Percentiles rank a stretch among this genome's conserved stretches.
phyloP scores from a whole-genome alignment of 2,888 invertebrate genomes.

The Beris morrisii region DNA sequence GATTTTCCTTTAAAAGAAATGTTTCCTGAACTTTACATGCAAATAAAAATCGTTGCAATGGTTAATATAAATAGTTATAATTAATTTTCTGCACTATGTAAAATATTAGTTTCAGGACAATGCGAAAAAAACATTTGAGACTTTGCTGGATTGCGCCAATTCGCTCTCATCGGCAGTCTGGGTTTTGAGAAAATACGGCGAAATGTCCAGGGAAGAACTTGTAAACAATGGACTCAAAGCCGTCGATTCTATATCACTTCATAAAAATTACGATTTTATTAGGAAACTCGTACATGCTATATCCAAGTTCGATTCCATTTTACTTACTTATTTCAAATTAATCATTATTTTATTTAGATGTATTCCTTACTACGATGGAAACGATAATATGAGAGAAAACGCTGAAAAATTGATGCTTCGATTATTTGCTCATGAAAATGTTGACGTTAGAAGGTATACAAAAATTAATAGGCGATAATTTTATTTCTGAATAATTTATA shows the following conservation, averaged over 20 bases:
- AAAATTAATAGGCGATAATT: background rate
- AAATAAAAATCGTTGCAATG: conserved; percentile 23
- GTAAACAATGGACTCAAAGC: conserved; percentile 39
- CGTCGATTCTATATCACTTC: conserved; percentile 44
- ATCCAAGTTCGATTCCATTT: conserved; percentile 18
- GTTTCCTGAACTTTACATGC: conserved; percentile 40
- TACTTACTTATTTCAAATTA: background rate
- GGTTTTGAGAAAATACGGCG: conserved; percentile 39
- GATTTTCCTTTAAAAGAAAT: conserved; percentile 41
- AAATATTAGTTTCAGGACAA: background rate
- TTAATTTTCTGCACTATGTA: conserved; percentile 4
- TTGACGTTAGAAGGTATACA: conserved; percentile 40
- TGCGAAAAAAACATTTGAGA: conserved; percentile 23
- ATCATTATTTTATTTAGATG: conserved; percentile 36
- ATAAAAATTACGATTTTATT: conserved; percentile 46
- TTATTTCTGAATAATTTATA: background rate
- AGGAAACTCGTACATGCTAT: conserved; percentile 45
- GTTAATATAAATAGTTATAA: conserved; percentile 29
- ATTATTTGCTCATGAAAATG: conserved; percentile 45
- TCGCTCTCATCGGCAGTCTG: conserved; percentile 40
- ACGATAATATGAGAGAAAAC: conserved; percentile 42
- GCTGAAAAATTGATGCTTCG: conserved; percentile 45
- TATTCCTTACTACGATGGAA: conserved; percentile 41
- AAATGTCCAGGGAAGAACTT: conserved; percentile 35
- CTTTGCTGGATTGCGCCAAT: conserved; percentile 41